Conservation (phyloP, 2,113 vertebrate species). For the Dendropsophus ebraccatus region DNA sequence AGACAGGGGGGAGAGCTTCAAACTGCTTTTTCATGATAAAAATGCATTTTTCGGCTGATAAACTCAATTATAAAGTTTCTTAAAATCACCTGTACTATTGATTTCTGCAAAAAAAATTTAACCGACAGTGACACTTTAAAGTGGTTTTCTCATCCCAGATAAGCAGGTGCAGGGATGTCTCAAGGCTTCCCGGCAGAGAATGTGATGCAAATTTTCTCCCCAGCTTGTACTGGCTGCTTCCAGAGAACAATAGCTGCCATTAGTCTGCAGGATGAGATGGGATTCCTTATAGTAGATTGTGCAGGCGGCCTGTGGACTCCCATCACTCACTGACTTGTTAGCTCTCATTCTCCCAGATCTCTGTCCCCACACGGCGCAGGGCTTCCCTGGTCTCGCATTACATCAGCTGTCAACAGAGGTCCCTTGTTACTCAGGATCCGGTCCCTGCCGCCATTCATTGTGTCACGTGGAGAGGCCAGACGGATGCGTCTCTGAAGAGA, state of each 20-base stretch:
- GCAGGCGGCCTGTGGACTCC: neutral
- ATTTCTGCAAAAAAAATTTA: no score
- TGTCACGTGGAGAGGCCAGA: neutral
- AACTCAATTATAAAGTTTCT: no score
- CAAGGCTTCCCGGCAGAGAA: no score
- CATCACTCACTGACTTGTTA: neutral
- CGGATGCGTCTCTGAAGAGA: neutral
- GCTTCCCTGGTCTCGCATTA: conserved; percentile 5
- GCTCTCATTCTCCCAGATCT: neutral
- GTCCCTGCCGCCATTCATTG: neutral
- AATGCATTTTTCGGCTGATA: no score
- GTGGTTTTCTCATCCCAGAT: no score
- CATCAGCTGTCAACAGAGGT: conserved; percentile 38
- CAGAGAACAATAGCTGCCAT: neutral
- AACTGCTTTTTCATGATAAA: no score
- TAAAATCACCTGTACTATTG: no score
- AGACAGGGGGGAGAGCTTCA: no score
- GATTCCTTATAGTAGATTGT: neutral
- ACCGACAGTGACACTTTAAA: no score
- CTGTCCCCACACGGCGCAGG: neutral
- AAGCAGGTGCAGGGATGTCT: no score
- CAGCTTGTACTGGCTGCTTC: neutral
- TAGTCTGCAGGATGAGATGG: neutral
- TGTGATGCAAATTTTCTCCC: neutral
- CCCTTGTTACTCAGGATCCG: neutral